These are phyloP conservation scores for Dermatophagoides farinae DNA, from an alignment of 1,140 invertebrate species.

Conservation along the genomic window DNA sequence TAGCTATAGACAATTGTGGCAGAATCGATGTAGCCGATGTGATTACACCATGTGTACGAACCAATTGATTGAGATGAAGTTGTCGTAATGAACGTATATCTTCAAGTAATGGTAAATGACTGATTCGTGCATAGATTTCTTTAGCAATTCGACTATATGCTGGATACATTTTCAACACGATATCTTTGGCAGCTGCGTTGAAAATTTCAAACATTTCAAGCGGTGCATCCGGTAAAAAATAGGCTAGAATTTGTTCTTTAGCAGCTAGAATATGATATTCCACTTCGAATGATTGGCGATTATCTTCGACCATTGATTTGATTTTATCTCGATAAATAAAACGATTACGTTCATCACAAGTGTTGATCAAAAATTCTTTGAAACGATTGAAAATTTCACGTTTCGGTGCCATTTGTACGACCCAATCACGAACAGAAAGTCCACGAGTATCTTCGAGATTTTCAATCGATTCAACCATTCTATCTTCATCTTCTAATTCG, in stretches of 20 bases:
- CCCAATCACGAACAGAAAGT: conserved; percentile 79
- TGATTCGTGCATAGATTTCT: conserved; percentile 82
- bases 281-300: conserved; percentile 64
- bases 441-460: conserved; percentile 70
- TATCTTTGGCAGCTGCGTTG: conserved; percentile 80
- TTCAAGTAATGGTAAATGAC: conserved; percentile 83
- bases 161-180: conserved; percentile 83
- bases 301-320: conserved; percentile 71
- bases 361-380: conserved; percentile 80
- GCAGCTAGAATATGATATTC: conserved; percentile 75
- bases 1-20: conserved; percentile 82
- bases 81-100: conserved; percentile 74
- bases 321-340: conserved; percentile 85
- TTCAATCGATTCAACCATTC: conserved; percentile 84
- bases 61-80: conserved; percentile 77
- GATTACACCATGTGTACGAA: conserved; percentile 83
- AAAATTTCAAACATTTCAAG: conserved; percentile 86
- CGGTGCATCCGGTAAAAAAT: conserved; percentile 91
- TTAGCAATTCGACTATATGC: conserved; percentile 81
- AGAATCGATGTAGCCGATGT: conserved; percentile 84
- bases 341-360: conserved; percentile 60
- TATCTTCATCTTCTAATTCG: conserved; percentile 46
- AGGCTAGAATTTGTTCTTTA: conserved; percentile 77
- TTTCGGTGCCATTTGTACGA: conserved; percentile 76
- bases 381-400: conserved; percentile 93